Conservation (phyloP, 2,113 vertebrate genomes). For the Salvelinus alpinus region DNA sequence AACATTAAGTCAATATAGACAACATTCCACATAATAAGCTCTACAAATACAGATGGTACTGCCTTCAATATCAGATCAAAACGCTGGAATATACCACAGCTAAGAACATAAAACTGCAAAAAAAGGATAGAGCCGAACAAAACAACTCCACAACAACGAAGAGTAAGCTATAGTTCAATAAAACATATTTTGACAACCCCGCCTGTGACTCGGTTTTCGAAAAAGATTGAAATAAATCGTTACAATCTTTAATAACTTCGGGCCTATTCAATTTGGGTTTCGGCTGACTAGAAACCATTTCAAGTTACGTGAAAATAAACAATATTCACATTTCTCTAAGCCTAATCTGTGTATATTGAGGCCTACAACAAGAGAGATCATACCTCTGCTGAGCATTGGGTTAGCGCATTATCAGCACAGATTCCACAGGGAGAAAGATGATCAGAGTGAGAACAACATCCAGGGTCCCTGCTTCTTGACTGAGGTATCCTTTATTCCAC, state of each 20-base stretch:
- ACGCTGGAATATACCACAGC: conserved; percentile 24
- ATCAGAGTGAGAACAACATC: conserved; percentile 42
- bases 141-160: no score
- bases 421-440: conserved; percentile 45
- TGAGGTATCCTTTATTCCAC: conserved; percentile 50
- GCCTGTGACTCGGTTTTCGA: no score
- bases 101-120: conserved; percentile 17
- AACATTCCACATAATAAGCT: conserved; percentile 7
- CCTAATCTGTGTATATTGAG: no score
- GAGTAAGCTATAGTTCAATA: no score
- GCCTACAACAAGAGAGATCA: conserved; percentile 5
- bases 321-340: no score
- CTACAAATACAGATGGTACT: conserved; percentile 29
- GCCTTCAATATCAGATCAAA: conserved; percentile 27
- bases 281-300: no score
- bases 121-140: neutral
- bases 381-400: conserved; percentile 56
- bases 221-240: no score
- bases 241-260: no score
- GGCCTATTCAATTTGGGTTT: no score
- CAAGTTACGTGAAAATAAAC: no score
- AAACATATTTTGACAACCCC: no score
- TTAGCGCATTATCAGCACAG: conserved; percentile 54
- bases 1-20: neutral
- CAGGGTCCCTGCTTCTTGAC: conserved; percentile 41